Base-by-base conservation (phyloP, 2,797 vertebrate species). In the Sarcophilus harrisii region DNA sequence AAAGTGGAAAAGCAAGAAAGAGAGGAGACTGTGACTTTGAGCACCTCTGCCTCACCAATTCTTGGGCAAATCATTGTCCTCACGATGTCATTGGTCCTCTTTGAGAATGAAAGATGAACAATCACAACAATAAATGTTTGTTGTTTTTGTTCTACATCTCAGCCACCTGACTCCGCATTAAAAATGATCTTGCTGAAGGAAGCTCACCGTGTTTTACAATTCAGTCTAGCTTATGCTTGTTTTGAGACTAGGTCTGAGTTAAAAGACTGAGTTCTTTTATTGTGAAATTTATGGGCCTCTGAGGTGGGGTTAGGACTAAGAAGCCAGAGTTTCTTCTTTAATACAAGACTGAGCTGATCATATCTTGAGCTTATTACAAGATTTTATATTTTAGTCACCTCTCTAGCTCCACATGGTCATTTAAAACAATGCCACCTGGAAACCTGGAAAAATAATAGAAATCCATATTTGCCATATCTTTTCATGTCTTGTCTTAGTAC, bases 201-300 rank as follows among this genome's bases (percentile, higher is more conserved):
- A 87, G 24, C 21, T 27, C 21, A 27, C 38, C 73, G 45, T 87
- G 27, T 29, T 90, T 92, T 28, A 1, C 29, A 28, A 62, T 14
- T 28, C 45, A 52, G 21, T 92, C 38, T 91, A 0, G 81, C 93
- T 62, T 93, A 81, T 58, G 89, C 58, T 38, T 60, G 21, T 87
- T 89, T 91, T 90, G 90, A 58, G 52, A 57, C 4, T 90, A 55
- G 49, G 49, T 59, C 92, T 45, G 73, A 45, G 73, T 87, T 28
- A 49, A 38, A 38, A 87, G 21, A 13, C 38, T 27, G 9, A 28
- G 45, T 87, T 49, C 73, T 45, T 87, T 60, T 38, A n/a, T 18
- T 8, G 12, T 96, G 87, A 62, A 18, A 58, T 93, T 93, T 89
- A 27, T 58, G 94, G 73, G 81, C 57, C 62, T 62, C 91, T 54